Conservation (phyloP, 2,113 vertebrate species). For the Benitochromis conjunctus region DNA sequence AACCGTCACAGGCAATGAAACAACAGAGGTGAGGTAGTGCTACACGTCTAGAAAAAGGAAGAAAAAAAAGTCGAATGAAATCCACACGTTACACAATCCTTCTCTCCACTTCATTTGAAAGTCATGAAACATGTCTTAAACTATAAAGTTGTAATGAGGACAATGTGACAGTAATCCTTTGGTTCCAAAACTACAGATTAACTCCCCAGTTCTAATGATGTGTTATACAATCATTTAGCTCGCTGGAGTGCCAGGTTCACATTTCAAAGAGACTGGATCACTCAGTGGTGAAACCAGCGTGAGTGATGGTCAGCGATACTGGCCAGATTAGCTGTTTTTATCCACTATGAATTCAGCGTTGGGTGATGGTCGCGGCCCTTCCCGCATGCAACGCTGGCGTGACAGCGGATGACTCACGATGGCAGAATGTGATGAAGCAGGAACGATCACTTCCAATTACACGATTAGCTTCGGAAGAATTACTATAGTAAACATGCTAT, state of each 20-base stretch:
- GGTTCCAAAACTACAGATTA: not conserved
- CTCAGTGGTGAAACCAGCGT: not conserved
- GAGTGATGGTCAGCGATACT: not conserved
- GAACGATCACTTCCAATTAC: conserved; percentile 21
- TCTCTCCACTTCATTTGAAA: not conserved
- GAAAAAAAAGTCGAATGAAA: not conserved
- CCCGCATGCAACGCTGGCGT: not conserved
- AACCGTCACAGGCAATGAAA: not conserved
- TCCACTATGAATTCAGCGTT: not conserved
- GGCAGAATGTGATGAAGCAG: conserved; percentile 37
- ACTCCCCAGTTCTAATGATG: conserved; percentile 1
- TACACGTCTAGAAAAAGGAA: not conserved
- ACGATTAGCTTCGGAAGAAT: not conserved
- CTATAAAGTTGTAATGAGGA: conserved; percentile 38
- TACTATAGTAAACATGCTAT: conserved; percentile 51
- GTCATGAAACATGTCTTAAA: conserved; percentile 9
- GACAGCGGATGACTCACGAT: conserved; percentile 28
- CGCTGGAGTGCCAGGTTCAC: not conserved
- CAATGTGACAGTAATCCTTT: conserved; percentile 35
- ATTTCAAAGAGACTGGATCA: conserved; percentile 30
- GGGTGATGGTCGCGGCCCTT: not conserved
- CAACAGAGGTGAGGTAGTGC: not conserved
- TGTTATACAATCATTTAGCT: conserved; percentile 8
- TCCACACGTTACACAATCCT: not conserved
- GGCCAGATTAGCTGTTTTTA: conserved; percentile 6